A percentile compares a stretch with the other conserved stretches of the same genome.
These are phyloP conservation scores for Cherax destructor DNA, from an alignment of 1,140 invertebrate genomes.

Conservation along the genomic window DNA sequence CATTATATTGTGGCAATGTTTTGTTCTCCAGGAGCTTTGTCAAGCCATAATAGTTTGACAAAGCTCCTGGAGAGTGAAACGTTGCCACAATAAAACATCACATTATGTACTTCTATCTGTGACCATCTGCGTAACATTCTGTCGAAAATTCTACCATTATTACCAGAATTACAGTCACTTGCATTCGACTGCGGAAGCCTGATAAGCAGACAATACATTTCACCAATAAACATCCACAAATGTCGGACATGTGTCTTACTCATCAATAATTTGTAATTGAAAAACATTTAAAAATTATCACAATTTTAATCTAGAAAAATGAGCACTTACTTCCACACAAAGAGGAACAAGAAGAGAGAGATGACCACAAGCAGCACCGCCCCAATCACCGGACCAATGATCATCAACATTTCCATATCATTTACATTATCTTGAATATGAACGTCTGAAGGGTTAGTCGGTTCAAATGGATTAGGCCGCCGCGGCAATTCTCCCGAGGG, in stretches of 20 bases:
- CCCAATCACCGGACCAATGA: constrained; percentile 78
- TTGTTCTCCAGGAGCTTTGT: too few species aligned
- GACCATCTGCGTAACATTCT: too few species aligned
- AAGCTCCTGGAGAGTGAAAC: too few species aligned
- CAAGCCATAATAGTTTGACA: too few species aligned
- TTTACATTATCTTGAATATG: constrained; percentile 83
- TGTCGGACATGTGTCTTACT: background rate
- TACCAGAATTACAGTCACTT: too few species aligned
- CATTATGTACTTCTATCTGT: too few species aligned
- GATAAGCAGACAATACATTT: background rate
- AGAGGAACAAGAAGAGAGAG: constrained; percentile 76
- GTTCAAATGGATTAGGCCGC: constrained; percentile 87
- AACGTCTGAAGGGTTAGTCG: constrained; percentile 83
- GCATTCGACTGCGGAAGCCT: too few species aligned
- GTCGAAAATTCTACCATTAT: too few species aligned
- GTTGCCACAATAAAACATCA: too few species aligned
- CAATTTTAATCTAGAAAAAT: background rate
- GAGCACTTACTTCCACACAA: constrained; percentile 74
- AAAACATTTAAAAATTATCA: background rate
- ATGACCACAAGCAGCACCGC: constrained; percentile 76
- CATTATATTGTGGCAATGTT: too few species aligned
- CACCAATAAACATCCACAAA: background rate
- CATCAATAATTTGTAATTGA: background rate
- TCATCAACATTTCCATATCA: constrained; percentile 86
- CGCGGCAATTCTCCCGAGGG: constrained; percentile 90